These are phyloP conservation scores for Kryptolebias ocellatus DNA, from an alignment of 2,797 vertebrate genomes.

Conservation along the genomic window DNA sequence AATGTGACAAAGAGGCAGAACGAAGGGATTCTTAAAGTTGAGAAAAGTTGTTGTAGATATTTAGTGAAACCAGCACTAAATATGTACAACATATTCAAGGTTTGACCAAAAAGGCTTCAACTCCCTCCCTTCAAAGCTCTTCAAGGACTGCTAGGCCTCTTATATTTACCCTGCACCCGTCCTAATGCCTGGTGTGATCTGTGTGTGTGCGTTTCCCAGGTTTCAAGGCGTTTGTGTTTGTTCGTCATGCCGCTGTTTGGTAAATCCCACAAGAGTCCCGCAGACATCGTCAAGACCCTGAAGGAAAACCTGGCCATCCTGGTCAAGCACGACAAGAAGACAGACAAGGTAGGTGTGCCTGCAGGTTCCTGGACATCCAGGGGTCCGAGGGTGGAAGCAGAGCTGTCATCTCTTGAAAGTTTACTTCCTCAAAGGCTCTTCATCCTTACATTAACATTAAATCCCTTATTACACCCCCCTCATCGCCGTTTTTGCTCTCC, in stretches of 20 bases:
- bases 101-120: too few relatives aligned
- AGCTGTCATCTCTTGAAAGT: too few relatives aligned
- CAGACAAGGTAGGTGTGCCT: conserved; percentile 88
- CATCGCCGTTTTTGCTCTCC: conserved; percentile 14
- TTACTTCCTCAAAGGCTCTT: too few relatives aligned
- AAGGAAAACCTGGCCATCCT: conserved; percentile 94
- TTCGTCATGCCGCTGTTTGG: conserved; percentile 94
- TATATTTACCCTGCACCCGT: background rate
- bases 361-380: conserved; percentile 2
- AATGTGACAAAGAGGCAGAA: too few relatives aligned
- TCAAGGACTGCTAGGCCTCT: too few relatives aligned
- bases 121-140: too few relatives aligned
- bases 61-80: too few relatives aligned
- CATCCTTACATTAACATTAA: too few relatives aligned
- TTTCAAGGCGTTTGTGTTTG: conserved; percentile 47
- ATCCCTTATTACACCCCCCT: too few relatives aligned
- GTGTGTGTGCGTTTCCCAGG: conserved; percentile 40
- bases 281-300: conserved; percentile 91
- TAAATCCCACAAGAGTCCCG: conserved; percentile 96
- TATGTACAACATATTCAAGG: too few relatives aligned
- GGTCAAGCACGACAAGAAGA: conserved; percentile 96
- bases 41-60: too few relatives aligned
- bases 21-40: too few relatives aligned
- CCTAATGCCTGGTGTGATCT: background rate
- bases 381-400: conserved; percentile 29